Evolutionary conservation across 2,888 invertebrate genomes (phyloP).

Genomic region (Megaustenia siamemsis): DNA sequence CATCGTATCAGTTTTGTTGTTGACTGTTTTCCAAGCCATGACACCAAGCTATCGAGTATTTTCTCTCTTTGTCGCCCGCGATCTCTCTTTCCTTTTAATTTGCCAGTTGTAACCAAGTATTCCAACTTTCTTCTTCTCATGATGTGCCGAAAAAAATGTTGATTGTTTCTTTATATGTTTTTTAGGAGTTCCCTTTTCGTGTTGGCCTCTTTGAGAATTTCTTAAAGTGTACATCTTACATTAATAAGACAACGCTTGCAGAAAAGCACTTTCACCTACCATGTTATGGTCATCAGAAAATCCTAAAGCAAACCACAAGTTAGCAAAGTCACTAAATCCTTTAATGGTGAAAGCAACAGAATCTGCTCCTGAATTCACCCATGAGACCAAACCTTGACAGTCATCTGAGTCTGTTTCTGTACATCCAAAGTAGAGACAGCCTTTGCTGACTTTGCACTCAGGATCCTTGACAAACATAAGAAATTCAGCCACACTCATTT

Average conservation of each 20-base stretch:
- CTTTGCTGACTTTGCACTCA: conserved; percentile 6
- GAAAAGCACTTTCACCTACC: conserved; percentile 21
- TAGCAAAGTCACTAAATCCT: not conserved
- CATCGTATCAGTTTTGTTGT: too few species aligned
- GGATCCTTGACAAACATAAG: not conserved
- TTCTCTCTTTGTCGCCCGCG: too few species aligned
- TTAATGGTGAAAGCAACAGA: conserved; percentile 3
- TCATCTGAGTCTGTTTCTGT: not conserved
- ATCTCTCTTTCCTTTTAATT: too few species aligned
- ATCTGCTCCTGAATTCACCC: not conserved
- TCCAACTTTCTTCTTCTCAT: too few species aligned
- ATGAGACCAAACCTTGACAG: conserved; percentile 35
- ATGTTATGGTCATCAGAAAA: conserved; percentile 44
- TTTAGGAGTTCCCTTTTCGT: too few species aligned
- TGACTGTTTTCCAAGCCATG: too few species aligned
- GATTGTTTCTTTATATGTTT: too few species aligned
- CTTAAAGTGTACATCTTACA: too few species aligned
- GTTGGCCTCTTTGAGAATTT: too few species aligned
- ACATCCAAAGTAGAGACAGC: conserved; percentile 25
- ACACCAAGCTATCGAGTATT: too few species aligned
- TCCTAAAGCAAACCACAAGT: conserved; percentile 38
- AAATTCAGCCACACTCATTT: not conserved
- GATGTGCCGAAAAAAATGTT: too few species aligned
- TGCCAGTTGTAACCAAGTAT: too few species aligned
- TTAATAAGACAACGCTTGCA: not conserved